Evolutionary conservation across 2,113 vertebrate species (phyloP), one percentile per base, ranked within the genome.

Genomic region (Athene noctua): DNA sequence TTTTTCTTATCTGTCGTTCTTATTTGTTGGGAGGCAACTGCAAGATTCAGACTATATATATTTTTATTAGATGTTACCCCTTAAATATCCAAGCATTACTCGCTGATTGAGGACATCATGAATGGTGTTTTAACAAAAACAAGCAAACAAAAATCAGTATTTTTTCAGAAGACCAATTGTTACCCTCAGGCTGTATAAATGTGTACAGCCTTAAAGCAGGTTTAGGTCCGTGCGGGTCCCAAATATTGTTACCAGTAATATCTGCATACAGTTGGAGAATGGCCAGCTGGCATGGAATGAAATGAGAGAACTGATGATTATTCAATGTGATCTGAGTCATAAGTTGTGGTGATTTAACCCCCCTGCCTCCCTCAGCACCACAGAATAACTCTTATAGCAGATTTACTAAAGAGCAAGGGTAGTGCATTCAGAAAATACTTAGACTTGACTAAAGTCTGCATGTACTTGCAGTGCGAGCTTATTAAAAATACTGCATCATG

Each of bases 161-260:
- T 86, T 92, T 71, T 77, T 38, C 20, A 40, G 34, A 79, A 68
- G 47, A 42, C 11, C 34, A 34, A 0, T 85, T 85, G 6, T 74
- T 55, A 68, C 23, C 16, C 40, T 62, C 29, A 42, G 36, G 13
- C 11, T 71, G 2, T 52, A 25, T 68, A 36, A 32, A 29, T 26
- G 5, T 20, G 1, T 34, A 42, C 51, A 30, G 59, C 47, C 34
- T 42, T 80, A 54, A 19, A 38, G 55, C 29, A 94, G 4, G 20
- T 51, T 71, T 63, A 66, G 36, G 51, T 36, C 17, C 9, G 0
- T 46, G 21, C 42, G 47, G 0, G 0, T 92, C 29, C 17, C 38
- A 40, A 46, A 46, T 66, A 5, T 0, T 70, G 44, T 44, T 82
- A 42, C 46, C 52, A 38, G 38, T 27, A 55, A 23, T 65, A n/a